phyloP scores from a whole-genome alignment of 1,140 invertebrate species.

The Drosophila tsacasi region DNA sequence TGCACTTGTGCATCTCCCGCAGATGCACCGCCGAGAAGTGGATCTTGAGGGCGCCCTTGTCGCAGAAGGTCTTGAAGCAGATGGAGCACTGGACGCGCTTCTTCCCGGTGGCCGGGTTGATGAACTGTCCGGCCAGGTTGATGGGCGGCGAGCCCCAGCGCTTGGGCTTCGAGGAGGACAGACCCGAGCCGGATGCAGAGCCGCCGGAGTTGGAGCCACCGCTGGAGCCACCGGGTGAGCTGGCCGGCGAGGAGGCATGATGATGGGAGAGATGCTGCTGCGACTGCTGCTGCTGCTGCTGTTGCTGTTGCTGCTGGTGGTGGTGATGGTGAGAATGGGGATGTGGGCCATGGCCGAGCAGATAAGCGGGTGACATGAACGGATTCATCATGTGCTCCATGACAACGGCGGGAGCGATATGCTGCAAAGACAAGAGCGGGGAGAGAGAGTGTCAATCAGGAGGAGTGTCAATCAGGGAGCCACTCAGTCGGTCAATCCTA shows the following conservation, averaged over 20 bases:
- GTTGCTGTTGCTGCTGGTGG: conserved; percentile 18
- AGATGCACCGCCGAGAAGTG: conserved; percentile 98
- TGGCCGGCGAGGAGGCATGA: conserved; percentile 61
- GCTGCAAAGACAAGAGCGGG: conserved; percentile 39
- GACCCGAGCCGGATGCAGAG: neutral
- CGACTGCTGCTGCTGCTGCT: conserved; percentile 3
- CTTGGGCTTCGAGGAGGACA: conserved; percentile 60
- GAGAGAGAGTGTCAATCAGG: conserved; percentile 9
- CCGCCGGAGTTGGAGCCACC: conserved; percentile 22
- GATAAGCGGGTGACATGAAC: conserved; percentile 78
- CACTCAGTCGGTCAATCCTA: conserved; percentile 64
- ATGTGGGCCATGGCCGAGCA: conserved; percentile 63
- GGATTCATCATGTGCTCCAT: conserved; percentile 83
- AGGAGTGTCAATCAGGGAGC: conserved; percentile 59
- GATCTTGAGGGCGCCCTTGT: conserved; percentile 99
- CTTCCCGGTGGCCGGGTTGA: conserved; percentile 96
- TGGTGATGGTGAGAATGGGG: conserved; percentile 35
- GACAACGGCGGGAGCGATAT: conserved; percentile 5
- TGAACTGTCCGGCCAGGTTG: conserved; percentile 94
- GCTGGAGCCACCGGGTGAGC: conserved; percentile 56
- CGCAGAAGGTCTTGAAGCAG: conserved; percentile 99
- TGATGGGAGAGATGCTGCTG: conserved; percentile 30
- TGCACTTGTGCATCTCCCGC: conserved; percentile 92
- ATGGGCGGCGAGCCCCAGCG: conserved; percentile 88
- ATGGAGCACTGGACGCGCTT: conserved; percentile 99